Base-by-base conservation (phyloP, 2,797 vertebrate genomes). In the Tympanoctomys barrerae region DNA sequence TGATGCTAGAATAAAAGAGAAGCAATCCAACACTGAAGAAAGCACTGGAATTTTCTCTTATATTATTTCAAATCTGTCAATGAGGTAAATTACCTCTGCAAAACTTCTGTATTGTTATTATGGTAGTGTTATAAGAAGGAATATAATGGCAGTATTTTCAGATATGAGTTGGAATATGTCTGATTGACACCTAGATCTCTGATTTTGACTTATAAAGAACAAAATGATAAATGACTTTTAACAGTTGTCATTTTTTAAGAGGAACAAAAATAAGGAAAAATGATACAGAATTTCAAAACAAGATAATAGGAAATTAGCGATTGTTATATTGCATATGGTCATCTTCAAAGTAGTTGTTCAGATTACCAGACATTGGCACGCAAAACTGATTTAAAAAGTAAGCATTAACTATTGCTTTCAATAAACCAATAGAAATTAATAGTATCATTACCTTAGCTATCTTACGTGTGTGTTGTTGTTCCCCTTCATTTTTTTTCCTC, bases 181-280 rank as follows among this genome's bases (percentile, higher is more conserved):
- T 85, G 59, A 26, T 11, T 85, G 79, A 64, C 64, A 86, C 22
- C 80, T 89, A 79, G 10, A 85, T 82, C 71, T 19, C 0, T 0
- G 96, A 90, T 86, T 98, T 97, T 96, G 96, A 96, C 97, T 98
- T 97, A 96, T 94, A 97, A 97, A 95, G 73, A 93, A 96, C 92
- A 85, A 95, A 97, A 89, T 97, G 83, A 78, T 62, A 49, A 79
- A 80, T 54, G 46, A 81, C 91, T 82, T 87, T 77, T 95, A 92
- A 77, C 70, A 64, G 36, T 73, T 81, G 54, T 93, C n/a, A n/a
- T n/a, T n/a, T n/a, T n/a, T n/a, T 54, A 54, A 54, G 52, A 54
- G 12, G 52, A 54, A 54, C 12, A 54, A 54, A 54, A 54, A 54
- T 54, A 54, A 54, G 52, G 13, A 54, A 54, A 54, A 54, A 54